A percentile compares a stretch with the other conserved stretches of the same genome.
These are phyloP conservation scores for Flexamia atlantica DNA, from an alignment of 2,888 invertebrate genomes.

Conservation along the genomic window DNA sequence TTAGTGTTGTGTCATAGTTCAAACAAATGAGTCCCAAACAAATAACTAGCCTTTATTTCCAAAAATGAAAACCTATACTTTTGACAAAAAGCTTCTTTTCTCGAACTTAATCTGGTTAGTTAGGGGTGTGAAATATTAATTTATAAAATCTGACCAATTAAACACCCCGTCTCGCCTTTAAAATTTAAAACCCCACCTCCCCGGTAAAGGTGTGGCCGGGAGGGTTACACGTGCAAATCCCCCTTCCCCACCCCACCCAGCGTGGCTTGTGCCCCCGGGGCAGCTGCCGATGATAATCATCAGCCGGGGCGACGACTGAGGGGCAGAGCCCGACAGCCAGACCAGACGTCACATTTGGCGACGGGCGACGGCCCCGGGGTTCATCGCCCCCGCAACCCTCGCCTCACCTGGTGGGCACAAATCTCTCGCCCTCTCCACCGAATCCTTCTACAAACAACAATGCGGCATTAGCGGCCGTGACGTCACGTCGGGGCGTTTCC, in stretches of 20 bases:
- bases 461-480: neutral
- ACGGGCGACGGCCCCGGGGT: conserved; percentile 1
- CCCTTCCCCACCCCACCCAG: neutral
- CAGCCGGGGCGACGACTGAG: neutral
- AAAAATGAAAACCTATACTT: no score
- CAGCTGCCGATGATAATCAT: conserved; percentile 21
- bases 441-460: conserved; percentile 29
- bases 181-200: neutral
- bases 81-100: no score
- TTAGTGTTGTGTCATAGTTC: no score
- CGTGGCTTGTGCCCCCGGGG: neutral
- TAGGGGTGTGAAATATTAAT: no score
- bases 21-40: no score
- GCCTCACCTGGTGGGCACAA: conserved; percentile 17
- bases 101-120: no score
- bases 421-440: conserved; percentile 30
- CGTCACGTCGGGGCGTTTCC: conserved; percentile 13
- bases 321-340: conserved; percentile 3
- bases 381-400: conserved; percentile 15
- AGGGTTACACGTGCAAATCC: conserved; percentile 24
- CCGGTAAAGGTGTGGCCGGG: neutral
- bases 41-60: no score
- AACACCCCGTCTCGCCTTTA: no score
- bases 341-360: conserved; percentile 43
- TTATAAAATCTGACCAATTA: no score